A percentile compares a stretch with the other conserved stretches of the same genome.
Evolutionary conservation across 2,888 invertebrate genomes (phyloP).

Genomic region (Dynastes maya): DNA sequence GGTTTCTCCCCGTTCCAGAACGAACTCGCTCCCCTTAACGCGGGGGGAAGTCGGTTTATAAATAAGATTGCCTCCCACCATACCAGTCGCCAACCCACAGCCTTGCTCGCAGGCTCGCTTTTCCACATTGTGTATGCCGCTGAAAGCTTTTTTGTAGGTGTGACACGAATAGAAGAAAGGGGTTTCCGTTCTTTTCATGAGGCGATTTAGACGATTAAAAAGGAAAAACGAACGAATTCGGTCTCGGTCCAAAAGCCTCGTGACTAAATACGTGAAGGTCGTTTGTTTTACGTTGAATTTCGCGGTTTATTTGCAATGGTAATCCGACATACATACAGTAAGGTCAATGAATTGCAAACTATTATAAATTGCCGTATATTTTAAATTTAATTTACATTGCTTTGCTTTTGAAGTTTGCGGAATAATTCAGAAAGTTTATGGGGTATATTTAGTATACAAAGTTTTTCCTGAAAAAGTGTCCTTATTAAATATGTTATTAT

Average conservation of each 20-base stretch:
- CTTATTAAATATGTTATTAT: no score
- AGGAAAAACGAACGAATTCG: slow-evolving; percentile 4
- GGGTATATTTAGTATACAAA: no score
- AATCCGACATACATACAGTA: background rate
- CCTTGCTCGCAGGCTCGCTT: slow-evolving; percentile 9
- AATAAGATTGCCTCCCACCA: slow-evolving; percentile 25
- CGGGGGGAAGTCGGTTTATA: slow-evolving; percentile 20
- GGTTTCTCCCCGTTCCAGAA: slow-evolving; percentile 13
- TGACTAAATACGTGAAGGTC: slow-evolving; percentile 22
- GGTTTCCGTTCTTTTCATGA: slow-evolving; percentile 11
- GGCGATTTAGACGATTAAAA: slow-evolving; percentile 29
- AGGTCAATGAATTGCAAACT: background rate
- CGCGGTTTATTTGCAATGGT: background rate
- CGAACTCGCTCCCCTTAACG: background rate
- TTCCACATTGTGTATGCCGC: slow-evolving; percentile 17
- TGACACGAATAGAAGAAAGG: slow-evolving; percentile 35
- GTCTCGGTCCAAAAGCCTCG: slow-evolving; percentile 7
- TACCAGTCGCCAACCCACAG: background rate
- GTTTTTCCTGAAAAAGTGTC: no score
- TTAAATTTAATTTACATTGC: no score
- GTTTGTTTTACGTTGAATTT: slow-evolving; percentile 16
- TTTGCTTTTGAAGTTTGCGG: no score
- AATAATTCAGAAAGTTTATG: no score
- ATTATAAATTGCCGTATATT: background rate
- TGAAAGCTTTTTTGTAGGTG: slow-evolving; percentile 40